Base-by-base conservation (phyloP, 1,140 invertebrate species). In the Eciton burchellii region DNA sequence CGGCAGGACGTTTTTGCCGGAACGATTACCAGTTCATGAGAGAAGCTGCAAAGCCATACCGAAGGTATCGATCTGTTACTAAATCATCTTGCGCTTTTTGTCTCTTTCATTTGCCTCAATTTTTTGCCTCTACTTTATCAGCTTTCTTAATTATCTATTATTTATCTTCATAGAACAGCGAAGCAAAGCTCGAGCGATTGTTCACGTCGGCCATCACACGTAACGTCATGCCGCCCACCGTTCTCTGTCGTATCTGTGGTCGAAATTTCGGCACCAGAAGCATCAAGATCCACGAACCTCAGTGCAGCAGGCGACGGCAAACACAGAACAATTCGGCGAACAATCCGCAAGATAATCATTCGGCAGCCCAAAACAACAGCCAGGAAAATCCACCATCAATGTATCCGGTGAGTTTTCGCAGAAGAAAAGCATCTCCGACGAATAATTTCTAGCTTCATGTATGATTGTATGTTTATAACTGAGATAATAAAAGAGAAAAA, bases 241-340 rank as follows among this genome's bases (percentile, higher is more conserved):
- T 94, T 85, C 92, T 95, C 35, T 98, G 97, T 91, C 96, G 97
- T 87, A 95, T 97, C 65, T 97, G 96, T 88, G 96, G 96, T 4
- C 94, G 96, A 43, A 95, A 96, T 83, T 98, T 97, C 91, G 96
- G 96, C 11, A 95, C 95, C 0, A 95, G 95, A 86, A 97, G 96
- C 49, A 95, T 97, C 62, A 93, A 94, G 54, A 97, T 97, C 68
- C 97, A 97, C 92, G 96, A 97, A 88, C 96, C 96, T 1, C 96
- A 97, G 86, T 97, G 97, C 89, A 90, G 97, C n/a, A 95, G 96
- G 83, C 97, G 97, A 90, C 97, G 96, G 96, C 93, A 95, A 63
- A 86, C 92, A 43, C 96, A 97, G 88, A 97, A 97, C 84, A 93
- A 95, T 16, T 95, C 96, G 4, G 90, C 94, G 45, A 94, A 19